phyloP scores from a whole-genome alignment of 2,797 vertebrate species.

The Anguilla pacifica region DNA sequence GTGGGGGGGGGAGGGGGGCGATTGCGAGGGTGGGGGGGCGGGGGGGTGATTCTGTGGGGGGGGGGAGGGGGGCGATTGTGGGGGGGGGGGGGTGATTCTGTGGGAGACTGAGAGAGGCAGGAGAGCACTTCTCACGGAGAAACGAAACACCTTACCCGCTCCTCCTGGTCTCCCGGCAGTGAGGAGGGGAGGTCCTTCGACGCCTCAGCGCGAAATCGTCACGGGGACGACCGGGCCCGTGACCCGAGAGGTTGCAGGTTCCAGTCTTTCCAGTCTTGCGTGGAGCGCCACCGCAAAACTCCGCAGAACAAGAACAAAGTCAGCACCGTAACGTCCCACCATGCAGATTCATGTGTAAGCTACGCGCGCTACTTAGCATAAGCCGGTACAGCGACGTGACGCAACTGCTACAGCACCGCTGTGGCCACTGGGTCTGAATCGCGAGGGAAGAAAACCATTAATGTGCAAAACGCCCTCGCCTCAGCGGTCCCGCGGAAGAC shows the following conservation, averaged over 20 bases:
- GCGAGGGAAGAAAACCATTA: background rate
- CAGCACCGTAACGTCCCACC: background rate
- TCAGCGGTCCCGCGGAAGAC: background rate
- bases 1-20: no score
- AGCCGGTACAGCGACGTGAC: background rate
- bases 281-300: background rate
- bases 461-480: background rate
- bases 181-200: no score
- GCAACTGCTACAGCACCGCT: background rate
- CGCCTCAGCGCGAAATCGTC: no score
- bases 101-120: no score
- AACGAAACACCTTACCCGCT: background rate
- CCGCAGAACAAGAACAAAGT: no score
- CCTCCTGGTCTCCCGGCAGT: no score
- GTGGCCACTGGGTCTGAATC: background rate
- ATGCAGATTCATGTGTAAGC: background rate
- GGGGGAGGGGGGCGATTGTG: no score
- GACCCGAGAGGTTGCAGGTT: background rate
- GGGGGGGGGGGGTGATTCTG: no score
- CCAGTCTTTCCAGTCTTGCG: no score
- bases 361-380: background rate
- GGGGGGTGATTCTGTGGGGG: no score
- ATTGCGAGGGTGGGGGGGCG: no score
- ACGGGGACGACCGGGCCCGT: background rate
- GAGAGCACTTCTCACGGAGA: no score